Conservation (phyloP, 1,140 invertebrate genomes). For the Drosophila asahinai region DNA sequence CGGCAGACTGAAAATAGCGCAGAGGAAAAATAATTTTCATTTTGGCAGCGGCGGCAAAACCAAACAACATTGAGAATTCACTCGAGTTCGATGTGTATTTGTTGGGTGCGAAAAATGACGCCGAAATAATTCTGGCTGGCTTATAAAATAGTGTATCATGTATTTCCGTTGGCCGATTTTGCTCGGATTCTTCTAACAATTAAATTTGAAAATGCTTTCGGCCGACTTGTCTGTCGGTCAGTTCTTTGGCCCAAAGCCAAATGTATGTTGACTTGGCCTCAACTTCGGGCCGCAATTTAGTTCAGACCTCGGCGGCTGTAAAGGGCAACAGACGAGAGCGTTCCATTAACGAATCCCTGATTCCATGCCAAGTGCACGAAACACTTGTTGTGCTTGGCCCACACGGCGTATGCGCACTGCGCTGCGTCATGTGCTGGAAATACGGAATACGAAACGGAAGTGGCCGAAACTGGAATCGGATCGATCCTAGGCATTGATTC, state of each 20-base stretch:
- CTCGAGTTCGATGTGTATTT: slow-evolving; percentile 43
- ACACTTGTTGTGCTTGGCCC: slow-evolving; percentile 35
- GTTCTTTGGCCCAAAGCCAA: slow-evolving; percentile 50
- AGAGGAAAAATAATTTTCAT: slow-evolving; percentile 51
- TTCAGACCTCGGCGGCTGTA: slow-evolving; percentile 42
- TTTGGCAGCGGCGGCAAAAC: slow-evolving; percentile 19
- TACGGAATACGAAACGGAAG: slow-evolving; percentile 17
- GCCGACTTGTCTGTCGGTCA: slow-evolving; percentile 17
- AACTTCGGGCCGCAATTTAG: slow-evolving; percentile 31
- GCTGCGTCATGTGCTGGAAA: slow-evolving; percentile 47
- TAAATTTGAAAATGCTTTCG: slow-evolving; percentile 45
- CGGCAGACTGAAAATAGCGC: slow-evolving; percentile 43
- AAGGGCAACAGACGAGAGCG: slow-evolving; percentile 56
- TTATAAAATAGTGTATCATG: slow-evolving; percentile 34
- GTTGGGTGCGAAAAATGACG: slow-evolving; percentile 63
- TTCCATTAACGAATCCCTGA: slow-evolving; percentile 48
- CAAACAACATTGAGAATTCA: slow-evolving; percentile 46
- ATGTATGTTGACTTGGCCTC: slow-evolving; percentile 64
- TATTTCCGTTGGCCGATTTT: slow-evolving; percentile 45
- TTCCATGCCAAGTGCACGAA: slow-evolving; percentile 51
- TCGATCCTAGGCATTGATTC: slow-evolving; percentile 32
- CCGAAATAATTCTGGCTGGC: slow-evolving; percentile 55
- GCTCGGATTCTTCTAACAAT: slow-evolving; percentile 35
- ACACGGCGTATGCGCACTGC: slow-evolving; percentile 38
- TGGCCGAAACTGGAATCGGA: slow-evolving; percentile 4